These are phyloP conservation scores for Zoroaster sp. DNA, from an alignment of 53 echinoderm and acorn worm species.

Conservation along the genomic window DNA sequence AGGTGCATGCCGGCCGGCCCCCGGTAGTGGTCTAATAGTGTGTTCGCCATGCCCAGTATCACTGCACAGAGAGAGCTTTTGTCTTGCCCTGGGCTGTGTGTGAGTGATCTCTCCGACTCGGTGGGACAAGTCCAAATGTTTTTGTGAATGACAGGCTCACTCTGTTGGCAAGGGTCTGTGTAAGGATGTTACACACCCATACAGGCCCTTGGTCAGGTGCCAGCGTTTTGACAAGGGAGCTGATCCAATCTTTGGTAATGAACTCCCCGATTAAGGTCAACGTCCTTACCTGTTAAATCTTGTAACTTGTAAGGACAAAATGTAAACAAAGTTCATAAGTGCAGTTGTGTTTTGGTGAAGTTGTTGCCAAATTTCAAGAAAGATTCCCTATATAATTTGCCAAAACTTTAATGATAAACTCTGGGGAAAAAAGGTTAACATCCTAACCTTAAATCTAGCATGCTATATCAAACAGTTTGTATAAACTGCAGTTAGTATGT, in stretches of 20 bases:
- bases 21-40: background rate
- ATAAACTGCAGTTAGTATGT: background rate
- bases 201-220: background rate
- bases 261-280: background rate
- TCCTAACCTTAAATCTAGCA: too few relatives aligned
- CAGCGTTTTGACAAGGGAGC: background rate
- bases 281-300: background rate
- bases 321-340: background rate
- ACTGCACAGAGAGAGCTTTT: background rate
- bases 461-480: background rate
- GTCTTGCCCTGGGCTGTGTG: constrained; percentile 30
- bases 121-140: background rate
- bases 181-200: background rate
- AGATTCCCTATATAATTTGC: too few relatives aligned
- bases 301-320: background rate
- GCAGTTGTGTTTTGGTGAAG: background rate
- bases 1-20: background rate
- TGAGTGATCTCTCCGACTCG: background rate
- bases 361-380: too few relatives aligned
- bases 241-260: background rate
- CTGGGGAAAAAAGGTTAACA: too few relatives aligned
- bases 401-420: too few relatives aligned
- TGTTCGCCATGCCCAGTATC: background rate
- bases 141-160: constrained; percentile 41
- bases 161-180: background rate